A percentile compares a stretch with the other conserved stretches of the same genome.
These are phyloP conservation scores for Pseudorasbora parva DNA, from an alignment of 2,113 vertebrate species.

Conservation along the genomic window DNA sequence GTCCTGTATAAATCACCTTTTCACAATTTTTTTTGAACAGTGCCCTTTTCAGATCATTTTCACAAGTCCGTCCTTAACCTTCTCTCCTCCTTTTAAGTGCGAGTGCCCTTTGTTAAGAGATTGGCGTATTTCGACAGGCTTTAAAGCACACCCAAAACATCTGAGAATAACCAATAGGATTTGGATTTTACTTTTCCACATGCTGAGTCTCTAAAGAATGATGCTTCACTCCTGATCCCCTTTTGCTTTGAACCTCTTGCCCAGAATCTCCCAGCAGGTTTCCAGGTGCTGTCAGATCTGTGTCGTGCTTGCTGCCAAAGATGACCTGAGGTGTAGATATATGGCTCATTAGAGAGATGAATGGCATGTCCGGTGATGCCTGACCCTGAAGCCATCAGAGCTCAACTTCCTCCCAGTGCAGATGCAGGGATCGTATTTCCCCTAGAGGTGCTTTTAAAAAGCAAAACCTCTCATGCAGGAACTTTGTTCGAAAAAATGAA, in stretches of 20 bases:
- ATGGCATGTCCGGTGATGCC: constrained; percentile 55
- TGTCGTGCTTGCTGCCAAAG: constrained; percentile 32
- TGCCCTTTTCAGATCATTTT: constrained; percentile 21
- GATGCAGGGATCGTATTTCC: constrained; percentile 4
- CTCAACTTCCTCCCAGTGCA: constrained; percentile 1
- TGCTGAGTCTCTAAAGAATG: constrained; percentile 39
- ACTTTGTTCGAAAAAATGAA: neutral
- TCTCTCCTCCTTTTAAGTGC: constrained; percentile 30
- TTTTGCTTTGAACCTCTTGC: constrained; percentile 62
- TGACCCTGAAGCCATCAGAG: constrained; percentile 49
- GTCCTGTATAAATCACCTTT: neutral
- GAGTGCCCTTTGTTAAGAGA: constrained; percentile 28
- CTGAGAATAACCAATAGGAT: constrained; percentile 64
- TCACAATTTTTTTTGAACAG: neutral
- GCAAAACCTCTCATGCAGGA: neutral
- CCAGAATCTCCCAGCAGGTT: constrained; percentile 49
- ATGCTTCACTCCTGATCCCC: constrained; percentile 46
- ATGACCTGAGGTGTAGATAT: constrained; percentile 59
- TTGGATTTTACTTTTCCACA: constrained; percentile 56
- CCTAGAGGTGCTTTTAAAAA: constrained; percentile 30
- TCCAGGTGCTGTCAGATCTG: constrained; percentile 42
- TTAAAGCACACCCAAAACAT: constrained; percentile 52
- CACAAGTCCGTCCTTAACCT: constrained; percentile 51
- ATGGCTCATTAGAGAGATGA: constrained; percentile 65
- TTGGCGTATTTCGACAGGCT: constrained; percentile 48